Conservation (phyloP, 2,113 vertebrate genomes). For the Pelodiscus sinensis region DNA sequence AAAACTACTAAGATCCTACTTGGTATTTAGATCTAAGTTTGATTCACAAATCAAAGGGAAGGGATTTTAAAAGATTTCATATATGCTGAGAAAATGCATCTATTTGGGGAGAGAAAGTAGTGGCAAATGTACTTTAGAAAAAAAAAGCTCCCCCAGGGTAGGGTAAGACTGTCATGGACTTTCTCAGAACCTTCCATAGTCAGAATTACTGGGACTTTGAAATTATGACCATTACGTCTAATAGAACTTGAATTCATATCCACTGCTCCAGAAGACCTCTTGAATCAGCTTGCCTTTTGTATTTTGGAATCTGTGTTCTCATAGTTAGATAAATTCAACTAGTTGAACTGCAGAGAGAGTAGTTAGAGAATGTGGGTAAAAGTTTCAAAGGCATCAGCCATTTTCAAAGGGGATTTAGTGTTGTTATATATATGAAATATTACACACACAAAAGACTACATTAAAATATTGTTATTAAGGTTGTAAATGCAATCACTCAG, state of each 20-base stretch:
- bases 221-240: background rate
- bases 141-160: background rate
- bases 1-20: background rate
- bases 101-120: background rate
- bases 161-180: background rate
- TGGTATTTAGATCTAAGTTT: constrained; percentile 1
- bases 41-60: constrained; percentile 4
- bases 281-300: constrained; percentile 2
- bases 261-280: background rate
- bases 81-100: background rate
- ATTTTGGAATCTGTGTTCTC: constrained; percentile 59
- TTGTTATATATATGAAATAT: background rate
- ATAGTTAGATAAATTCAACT: constrained; percentile 68
- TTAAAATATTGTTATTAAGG: background rate
- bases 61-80: background rate
- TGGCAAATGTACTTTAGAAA: background rate
- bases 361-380: constrained; percentile 7
- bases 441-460: background rate
- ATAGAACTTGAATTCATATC: background rate
- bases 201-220: background rate
- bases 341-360: constrained; percentile 43
- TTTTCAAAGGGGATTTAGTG: background rate
- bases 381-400: background rate
- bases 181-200: background rate
- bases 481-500: background rate